A percentile compares a stretch with the other conserved stretches of the same genome.
Conservation (phyloP, 2,797 vertebrate genomes). For the Chrysocyon brachyurus region DNA sequence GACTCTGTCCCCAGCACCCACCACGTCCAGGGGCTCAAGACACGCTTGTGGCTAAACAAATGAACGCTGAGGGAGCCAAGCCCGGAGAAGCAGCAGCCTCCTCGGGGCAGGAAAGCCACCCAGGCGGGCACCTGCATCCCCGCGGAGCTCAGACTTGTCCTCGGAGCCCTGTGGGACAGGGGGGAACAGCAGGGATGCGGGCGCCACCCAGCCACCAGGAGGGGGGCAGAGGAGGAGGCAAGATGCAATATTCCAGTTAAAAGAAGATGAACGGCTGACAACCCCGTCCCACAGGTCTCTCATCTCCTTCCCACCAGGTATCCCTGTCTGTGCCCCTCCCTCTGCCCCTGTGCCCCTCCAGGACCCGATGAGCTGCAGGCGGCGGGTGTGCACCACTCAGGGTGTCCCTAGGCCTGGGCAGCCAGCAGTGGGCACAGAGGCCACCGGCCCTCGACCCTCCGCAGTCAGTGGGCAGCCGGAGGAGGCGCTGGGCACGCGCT, state of each 20-base stretch:
- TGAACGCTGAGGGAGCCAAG: not conserved
- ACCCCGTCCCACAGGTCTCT: not conserved
- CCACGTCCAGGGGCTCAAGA: not conserved
- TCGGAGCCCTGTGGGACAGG: not conserved
- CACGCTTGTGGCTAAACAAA: not conserved
- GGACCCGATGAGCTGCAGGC: not conserved
- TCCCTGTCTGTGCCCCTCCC: no score
- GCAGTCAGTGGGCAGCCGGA: not conserved
- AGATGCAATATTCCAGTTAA: accelerated
- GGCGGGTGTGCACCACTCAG: no score
- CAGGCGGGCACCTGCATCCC: not conserved
- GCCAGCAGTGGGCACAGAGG: not conserved
- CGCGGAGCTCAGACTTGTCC: not conserved
- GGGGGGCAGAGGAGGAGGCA: not conserved
- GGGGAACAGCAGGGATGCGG: not conserved
- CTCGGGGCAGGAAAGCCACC: not conserved
- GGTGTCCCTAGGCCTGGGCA: not conserved
- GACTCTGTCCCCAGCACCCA: not conserved
- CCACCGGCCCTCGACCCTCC: no score
- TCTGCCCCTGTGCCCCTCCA: no score
- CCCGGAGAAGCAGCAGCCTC: not conserved
- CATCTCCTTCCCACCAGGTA: not conserved
- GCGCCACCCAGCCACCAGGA: not conserved
- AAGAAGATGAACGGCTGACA: not conserved
- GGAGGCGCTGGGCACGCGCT: accelerated